These are phyloP conservation scores for Centroberyx gerrardi DNA, from an alignment of 2,797 vertebrate genomes.

Conservation along the genomic window DNA sequence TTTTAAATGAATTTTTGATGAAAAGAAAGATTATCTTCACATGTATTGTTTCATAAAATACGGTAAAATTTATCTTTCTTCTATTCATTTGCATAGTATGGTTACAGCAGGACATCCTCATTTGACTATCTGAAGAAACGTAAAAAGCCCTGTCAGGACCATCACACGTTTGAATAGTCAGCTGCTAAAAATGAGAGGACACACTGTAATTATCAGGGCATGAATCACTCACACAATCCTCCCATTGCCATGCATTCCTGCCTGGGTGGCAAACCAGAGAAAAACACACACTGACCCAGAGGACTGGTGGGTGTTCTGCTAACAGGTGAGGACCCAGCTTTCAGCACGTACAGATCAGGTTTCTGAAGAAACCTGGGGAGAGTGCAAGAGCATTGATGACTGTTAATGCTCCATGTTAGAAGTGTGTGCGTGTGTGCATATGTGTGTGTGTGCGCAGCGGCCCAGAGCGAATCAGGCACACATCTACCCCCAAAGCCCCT, in stretches of 20 bases:
- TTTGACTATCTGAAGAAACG: constrained; percentile 19
- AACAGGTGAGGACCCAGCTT: constrained; percentile 81
- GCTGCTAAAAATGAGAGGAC: constrained; percentile 71
- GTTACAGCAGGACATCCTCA: background rate
- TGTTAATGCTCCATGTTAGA: constrained; percentile 74
- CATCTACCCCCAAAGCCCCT: constrained; percentile 69
- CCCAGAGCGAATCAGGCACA: constrained; percentile 60
- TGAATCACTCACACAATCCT: constrained; percentile 75
- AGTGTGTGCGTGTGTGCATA: constrained; percentile 41
- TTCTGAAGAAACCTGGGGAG: constrained; percentile 73
- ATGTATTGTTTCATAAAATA: constrained; percentile 37
- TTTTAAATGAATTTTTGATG: constrained; percentile 39
- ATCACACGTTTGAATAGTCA: constrained; percentile 75
- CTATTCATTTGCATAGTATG: background rate
- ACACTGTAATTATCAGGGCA: constrained; percentile 78
- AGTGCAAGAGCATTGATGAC: constrained; percentile 70
- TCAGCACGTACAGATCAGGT: constrained; percentile 77
- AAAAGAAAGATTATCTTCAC: constrained; percentile 38
- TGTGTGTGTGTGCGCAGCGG: background rate
- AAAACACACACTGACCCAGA: constrained; percentile 73
- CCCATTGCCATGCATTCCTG: constrained; percentile 57
- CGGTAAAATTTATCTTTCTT: constrained; percentile 34
- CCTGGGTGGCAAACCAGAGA: constrained; percentile 79
- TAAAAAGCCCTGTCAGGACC: constrained; percentile 42
- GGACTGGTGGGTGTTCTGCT: constrained; percentile 69